Base-by-base conservation (phyloP, 2,888 invertebrate species). In the Ferdinandea cuprea region DNA sequence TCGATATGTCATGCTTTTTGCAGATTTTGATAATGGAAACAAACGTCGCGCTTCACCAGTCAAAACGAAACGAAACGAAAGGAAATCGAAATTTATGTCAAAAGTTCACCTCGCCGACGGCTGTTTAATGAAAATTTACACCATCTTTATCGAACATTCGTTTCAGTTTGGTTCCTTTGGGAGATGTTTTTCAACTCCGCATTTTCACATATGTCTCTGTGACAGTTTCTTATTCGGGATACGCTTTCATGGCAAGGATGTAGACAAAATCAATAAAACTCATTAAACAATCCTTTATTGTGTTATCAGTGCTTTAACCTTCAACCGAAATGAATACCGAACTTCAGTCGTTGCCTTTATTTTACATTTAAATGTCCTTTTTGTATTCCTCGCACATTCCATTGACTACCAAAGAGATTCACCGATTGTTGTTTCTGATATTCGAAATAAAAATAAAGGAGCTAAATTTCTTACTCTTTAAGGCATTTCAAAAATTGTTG, bases 31-130 rank as follows among this genome's bases (percentile, higher is more conserved):
- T 8, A 17, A 65, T 65, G 28, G 37, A 28, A 52, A 50, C 19
- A 52, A 40, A 42, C 13, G 19, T 28, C 13, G 30, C 40, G 52
- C 52, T 42, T 40, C 28, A 21, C 48, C 19, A 6, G 35, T 9
- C 63, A 9, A n/a, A 35, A 17, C 65, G 50, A 52, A 54, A 42
- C 63, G n/a, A n/a, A 35, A 17, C 65, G 50, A 52, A 54, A 42
- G 44, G 44, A 68, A 54, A 56, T 68, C 56, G 68, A 68, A 68
- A 46, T 68, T 32, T 68, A 32, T 46, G 35, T 56, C 21, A 21
- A 37, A 32, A 30, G 15, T 17, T 48, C 21, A 37, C 25, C 6
- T 19, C 15, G 17, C 63, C 48, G 15, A 15, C 15, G n/a, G 48
- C 46, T 32, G 30, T 30, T 30, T n/a, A 6, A 37, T n/a, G 11